Base-by-base conservation (phyloP, 2,888 invertebrate species). In the Microctonus brassicae region DNA sequence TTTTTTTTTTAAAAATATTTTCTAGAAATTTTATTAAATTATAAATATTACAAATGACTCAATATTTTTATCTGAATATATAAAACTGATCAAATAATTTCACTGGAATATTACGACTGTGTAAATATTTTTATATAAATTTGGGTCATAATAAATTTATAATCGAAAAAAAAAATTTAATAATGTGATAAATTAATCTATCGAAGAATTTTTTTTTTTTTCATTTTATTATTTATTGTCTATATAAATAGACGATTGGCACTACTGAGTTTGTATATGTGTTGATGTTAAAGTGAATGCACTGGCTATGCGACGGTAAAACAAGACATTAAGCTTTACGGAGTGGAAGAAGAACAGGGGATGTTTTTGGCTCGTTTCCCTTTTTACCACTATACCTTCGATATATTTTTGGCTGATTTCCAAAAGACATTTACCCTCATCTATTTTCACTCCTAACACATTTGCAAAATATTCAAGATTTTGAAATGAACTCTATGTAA, bases 281-380 rank as follows among this genome's bases (percentile, higher is more conserved):
- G 63, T 33, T 34, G 33, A 64, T 33, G 62, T 36, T 62, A 29
- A 33, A 63, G 69, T 66, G 34, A 67, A 69, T 64, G 63, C 63
- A 58, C 58, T 63, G 70, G 72, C 53, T 20, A 42, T 63, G 63
- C 29, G 42, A 39, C 57, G 33, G 76, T 75, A 75, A 78, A 77
- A 73, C 78, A 76, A 75, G 75, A 76, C 74, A 76, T 80, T 76
- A 77, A 76, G n/a, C 75, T 80, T 80, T 77, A 79, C 78, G 78
- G 72, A 73, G 73, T 73, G 76, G 78, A 72, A 72, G 61, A 58
- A 66, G 57, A 75, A 24, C n/a, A n/a, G n/a, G 57, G 17, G 57
- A 47, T n/a, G n/a, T n/a, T n/a, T 39, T 66, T 66, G 66, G 57
- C 66, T 57, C 66, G 26, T 66, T 57, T 57, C 26, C 63, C 39